Conservation (phyloP, 2,113 vertebrate species). For the Alouatta palliata region DNA sequence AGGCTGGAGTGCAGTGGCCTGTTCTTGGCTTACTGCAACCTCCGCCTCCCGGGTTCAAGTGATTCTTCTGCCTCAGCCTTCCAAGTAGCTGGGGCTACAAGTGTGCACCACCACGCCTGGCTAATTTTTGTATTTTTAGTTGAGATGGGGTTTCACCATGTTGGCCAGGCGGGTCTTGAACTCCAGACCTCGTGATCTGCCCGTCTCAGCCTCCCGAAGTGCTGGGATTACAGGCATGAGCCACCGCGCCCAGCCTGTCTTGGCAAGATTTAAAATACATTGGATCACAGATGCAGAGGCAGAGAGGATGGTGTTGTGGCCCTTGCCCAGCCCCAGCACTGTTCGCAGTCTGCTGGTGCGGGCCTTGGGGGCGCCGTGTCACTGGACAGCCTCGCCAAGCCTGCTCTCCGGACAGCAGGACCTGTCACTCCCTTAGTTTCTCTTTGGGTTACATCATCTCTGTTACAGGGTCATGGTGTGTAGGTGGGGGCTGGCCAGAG, state of each 20-base stretch:
- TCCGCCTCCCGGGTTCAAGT: too few species aligned
- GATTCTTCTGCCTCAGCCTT: too few species aligned
- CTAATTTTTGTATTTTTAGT: too few species aligned
- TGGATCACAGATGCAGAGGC: neutral
- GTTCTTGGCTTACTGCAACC: too few species aligned
- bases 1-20: too few species aligned
- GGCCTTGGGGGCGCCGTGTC: neutral
- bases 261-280: neutral
- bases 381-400: neutral
- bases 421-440: neutral
- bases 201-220: too few species aligned
- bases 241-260: neutral
- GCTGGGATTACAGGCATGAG: too few species aligned
- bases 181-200: too few species aligned
- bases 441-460: neutral
- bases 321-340: neutral
- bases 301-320: neutral
- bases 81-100: too few species aligned
- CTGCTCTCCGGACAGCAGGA: neutral
- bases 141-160: too few species aligned
- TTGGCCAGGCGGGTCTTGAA: too few species aligned
- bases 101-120: too few species aligned
- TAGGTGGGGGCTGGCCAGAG: neutral
- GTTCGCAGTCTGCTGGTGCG: neutral
- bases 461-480: neutral